A percentile compares a stretch with the other conserved stretches of the same genome.
Evolutionary conservation across 2,888 invertebrate species (phyloP).

Genomic region (Neria commutata): DNA sequence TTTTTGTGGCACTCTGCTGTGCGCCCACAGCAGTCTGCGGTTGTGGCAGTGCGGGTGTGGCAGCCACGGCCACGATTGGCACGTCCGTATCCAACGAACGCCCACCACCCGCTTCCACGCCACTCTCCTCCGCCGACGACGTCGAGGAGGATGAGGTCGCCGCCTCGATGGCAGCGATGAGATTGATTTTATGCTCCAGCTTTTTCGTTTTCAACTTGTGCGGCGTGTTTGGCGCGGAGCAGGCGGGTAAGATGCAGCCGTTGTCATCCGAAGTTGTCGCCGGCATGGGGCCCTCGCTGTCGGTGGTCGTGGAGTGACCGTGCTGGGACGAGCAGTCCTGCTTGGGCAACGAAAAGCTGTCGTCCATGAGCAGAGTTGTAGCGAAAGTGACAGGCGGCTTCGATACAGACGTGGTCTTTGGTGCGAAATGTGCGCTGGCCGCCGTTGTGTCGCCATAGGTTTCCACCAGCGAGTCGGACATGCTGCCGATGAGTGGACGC

Average conservation of each 20-base stretch:
- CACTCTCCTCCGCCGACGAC: slow-evolving; percentile 57
- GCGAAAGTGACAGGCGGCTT: background rate
- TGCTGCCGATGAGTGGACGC: slow-evolving; percentile 57
- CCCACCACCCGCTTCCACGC: slow-evolving; percentile 39
- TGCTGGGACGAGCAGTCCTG: background rate
- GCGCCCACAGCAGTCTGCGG: slow-evolving; percentile 24
- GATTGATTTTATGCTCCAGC: slow-evolving; percentile 55
- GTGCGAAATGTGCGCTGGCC: background rate
- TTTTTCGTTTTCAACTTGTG: slow-evolving; percentile 55
- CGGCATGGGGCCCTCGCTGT: slow-evolving; percentile 53
- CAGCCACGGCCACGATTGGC: background rate
- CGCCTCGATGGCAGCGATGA: slow-evolving; percentile 55
- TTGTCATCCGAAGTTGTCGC: slow-evolving; percentile 54
- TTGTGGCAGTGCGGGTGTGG: slow-evolving; percentile 1
- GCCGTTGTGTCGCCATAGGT: slow-evolving; percentile 3
- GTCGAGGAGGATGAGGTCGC: slow-evolving; percentile 56
- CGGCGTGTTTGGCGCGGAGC: slow-evolving; percentile 28
- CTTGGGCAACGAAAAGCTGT: background rate
- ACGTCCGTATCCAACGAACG: background rate
- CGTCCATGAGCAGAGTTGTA: slow-evolving; percentile 5
- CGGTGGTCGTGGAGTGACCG: slow-evolving; percentile 40
- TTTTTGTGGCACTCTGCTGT: slow-evolving; percentile 54
- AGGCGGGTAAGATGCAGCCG: slow-evolving; percentile 23
- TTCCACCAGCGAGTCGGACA: slow-evolving; percentile 47
- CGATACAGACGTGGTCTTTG: background rate